phyloP scores from a whole-genome alignment of 1,140 invertebrate species.

The Anthonomus grandis region DNA sequence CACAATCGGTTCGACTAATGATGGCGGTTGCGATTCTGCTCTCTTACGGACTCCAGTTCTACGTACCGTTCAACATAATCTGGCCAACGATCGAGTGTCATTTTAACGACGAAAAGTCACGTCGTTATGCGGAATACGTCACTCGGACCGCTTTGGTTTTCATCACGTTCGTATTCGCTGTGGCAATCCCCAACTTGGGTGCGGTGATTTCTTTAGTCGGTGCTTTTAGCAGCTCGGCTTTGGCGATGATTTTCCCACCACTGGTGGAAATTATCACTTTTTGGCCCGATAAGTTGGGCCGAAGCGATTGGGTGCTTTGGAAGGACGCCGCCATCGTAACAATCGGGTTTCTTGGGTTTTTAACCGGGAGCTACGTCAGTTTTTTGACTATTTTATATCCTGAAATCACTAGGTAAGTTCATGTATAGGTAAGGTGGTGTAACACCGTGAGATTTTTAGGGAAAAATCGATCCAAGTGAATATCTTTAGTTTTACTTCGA shows the following conservation, averaged over 20 bases:
- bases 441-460: background rate
- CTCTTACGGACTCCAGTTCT: slow-evolving; percentile 87
- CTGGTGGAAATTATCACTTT: slow-evolving; percentile 84
- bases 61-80: slow-evolving; percentile 87
- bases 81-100: slow-evolving; percentile 69
- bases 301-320: slow-evolving; percentile 60
- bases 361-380: slow-evolving; percentile 76
- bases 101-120: slow-evolving; percentile 57
- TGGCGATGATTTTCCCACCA: slow-evolving; percentile 89
- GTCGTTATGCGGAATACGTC: slow-evolving; percentile 63
- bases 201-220: slow-evolving; percentile 89
- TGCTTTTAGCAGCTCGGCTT: slow-evolving; percentile 81
- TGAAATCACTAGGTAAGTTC: slow-evolving; percentile 23
- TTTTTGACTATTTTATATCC: slow-evolving; percentile 61
- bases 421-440: background rate
- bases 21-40: slow-evolving; percentile 86
- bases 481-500: background rate
- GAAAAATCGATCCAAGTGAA: background rate
- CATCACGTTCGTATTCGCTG: slow-evolving; percentile 79
- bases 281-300: slow-evolving; percentile 63
- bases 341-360: slow-evolving; percentile 73
- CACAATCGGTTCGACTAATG: slow-evolving; percentile 73
- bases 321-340: slow-evolving; percentile 70
- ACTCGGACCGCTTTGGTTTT: slow-evolving; percentile 69
- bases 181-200: slow-evolving; percentile 81